Evolutionary conservation across 2,888 invertebrate genomes (phyloP), one percentile per base, ranked within the genome.

Genomic region (Diogma glabrata): DNA sequence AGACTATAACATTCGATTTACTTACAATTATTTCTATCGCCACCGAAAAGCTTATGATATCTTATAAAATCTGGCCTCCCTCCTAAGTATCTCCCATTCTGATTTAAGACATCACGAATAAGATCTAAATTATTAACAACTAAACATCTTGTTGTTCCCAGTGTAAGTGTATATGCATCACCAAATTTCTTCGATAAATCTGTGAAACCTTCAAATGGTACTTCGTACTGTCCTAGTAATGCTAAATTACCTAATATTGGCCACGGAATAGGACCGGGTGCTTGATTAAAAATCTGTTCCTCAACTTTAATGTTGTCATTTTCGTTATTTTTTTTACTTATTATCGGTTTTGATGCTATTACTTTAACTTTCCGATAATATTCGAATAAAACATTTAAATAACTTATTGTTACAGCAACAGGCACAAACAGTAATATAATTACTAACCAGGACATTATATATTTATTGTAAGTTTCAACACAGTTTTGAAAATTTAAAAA

Each of bases 11-110:
- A n/a, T n/a, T n/a, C n/a, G 53, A 53, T 51, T 55, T 67, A 83
- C 90, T 88, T 70, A 90, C 89, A 89, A 65, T 89, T 88, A 68
- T 87, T 87, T 51, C 88, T 74, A 69, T 89, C 84, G 26, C 87
- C 88, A 23, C 86, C 87, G 66, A 91, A 90, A 8, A 90, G 79
- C 57, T 81, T 77, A 62, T 88, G 83, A 65, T 87, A 90, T 16
- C 91, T 72, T 57, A 82, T 65, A 66, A 89, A 89, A 64, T 89
- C 81, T 0, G 90, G 89, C 9, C 91, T 74, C 10, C 88, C 87
- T 2, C 87, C 87, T 67, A 91, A 89, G 60, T 82, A 82, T 55
- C 81, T 82, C 4, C 88, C 88, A 61, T 85, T 87, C 54, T 82
- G 79, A 63, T 87, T 85, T 20, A 87, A 71, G 47, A 87, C 86